Evolutionary conservation across 2,797 vertebrate genomes (phyloP).

Genomic region (Scarus forsteni): DNA sequence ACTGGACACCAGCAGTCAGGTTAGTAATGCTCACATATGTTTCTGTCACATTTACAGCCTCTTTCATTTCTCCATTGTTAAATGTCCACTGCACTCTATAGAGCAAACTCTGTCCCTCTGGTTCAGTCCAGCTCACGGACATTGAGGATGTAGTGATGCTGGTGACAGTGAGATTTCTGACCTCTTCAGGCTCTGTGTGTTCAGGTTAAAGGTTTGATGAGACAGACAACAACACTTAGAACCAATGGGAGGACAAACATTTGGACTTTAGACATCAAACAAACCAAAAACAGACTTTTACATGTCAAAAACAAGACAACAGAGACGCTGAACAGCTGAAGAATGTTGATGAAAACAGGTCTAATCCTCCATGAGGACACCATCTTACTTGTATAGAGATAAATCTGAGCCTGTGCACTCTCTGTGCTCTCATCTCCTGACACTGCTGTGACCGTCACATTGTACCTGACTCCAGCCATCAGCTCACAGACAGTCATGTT

Average conservation of each 20-base stretch:
- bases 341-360: no score
- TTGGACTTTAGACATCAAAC: no score
- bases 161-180: background rate
- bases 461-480: slow-evolving; percentile 21
- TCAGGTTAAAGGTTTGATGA: background rate
- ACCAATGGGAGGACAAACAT: no score
- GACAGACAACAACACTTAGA: no score
- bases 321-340: no score
- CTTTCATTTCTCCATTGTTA: background rate
- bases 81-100: slow-evolving; percentile 41
- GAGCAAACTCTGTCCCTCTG: slow-evolving; percentile 15
- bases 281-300: no score
- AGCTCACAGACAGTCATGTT: slow-evolving; percentile 8
- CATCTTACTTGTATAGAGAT: no score
- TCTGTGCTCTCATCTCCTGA: slow-evolving; percentile 21
- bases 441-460: slow-evolving; percentile 26
- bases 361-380: no score
- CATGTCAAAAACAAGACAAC: no score
- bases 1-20: slow-evolving; percentile 27
- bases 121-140: slow-evolving; percentile 42
- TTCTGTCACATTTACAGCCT: background rate
- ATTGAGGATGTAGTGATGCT: slow-evolving; percentile 36
- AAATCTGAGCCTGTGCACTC: background rate
- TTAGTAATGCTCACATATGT: slow-evolving; percentile 3
- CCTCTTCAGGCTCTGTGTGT: slow-evolving; percentile 45